phyloP scores from a whole-genome alignment of 2,113 vertebrate genomes.

The Physeter macrocephalus region DNA sequence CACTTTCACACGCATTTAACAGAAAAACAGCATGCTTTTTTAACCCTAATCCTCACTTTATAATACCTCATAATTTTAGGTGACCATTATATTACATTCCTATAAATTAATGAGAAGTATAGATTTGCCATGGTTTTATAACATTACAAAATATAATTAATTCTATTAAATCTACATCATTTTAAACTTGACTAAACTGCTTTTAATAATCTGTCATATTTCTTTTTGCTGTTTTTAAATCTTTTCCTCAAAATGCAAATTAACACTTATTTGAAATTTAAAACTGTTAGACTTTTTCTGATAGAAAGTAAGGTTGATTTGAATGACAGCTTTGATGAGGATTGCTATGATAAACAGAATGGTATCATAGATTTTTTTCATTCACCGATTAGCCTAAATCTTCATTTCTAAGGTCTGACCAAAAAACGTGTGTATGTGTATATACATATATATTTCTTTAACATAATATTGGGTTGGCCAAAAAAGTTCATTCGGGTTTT shows the following conservation, averaged over 20 bases:
- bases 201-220: background rate
- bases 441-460: too few relatives aligned
- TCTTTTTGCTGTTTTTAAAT: background rate
- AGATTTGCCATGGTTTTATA: background rate
- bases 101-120: background rate
- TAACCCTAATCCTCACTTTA: background rate
- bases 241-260: slow-evolving; percentile 23
- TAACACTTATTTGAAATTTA: slow-evolving; percentile 11
- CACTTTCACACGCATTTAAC: background rate
- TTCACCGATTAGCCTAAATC: background rate
- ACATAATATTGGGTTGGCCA: too few relatives aligned
- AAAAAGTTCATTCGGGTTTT: too few relatives aligned
- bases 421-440: background rate
- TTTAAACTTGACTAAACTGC: background rate
- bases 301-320: background rate
- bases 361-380: background rate
- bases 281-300: background rate
- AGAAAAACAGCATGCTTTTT: background rate
- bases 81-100: background rate
- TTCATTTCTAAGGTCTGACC: background rate
- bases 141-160: background rate
- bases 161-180: background rate
- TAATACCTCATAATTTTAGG: background rate
- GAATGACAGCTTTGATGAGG: background rate
- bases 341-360: background rate